Base-by-base conservation (phyloP, 2,113 vertebrate species). In the Synodontis membranacea region DNA sequence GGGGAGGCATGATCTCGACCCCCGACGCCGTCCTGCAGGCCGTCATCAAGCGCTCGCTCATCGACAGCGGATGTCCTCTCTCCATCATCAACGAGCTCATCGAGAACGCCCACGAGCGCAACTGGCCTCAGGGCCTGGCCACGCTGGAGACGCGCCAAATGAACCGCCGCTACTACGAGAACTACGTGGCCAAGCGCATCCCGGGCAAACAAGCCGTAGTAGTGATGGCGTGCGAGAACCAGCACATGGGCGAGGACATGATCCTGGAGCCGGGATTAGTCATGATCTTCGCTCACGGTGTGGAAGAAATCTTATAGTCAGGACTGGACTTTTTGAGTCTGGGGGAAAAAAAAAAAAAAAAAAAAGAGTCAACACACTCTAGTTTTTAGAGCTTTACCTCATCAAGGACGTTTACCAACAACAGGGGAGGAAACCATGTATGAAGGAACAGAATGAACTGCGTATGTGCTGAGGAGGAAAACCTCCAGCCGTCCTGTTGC, bases 181-280 rank as follows among this genome's bases (percentile, higher is more conserved):
- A 99, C 96, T 99, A 99, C 87, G 97, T 99, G 89, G 98, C 98
- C 93, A 99, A 99, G 76, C 96, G 97, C 31, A 98, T 99, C 91
- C 98, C 98, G 3, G 97, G 98, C 90, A 99, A 99, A 90, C 98
- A 99, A 93, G 98, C 98, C 0, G 98, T 99, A 84, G 97, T 99
- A 81, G 97, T 99, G 93, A 97, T 99, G 98, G 98, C 98, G 91
- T 99, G 97, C 1, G 97, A 99, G 92, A 99, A 99, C 92, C 98
- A 98, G 92, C 98, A 99, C 89, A 99, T 99, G 98, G 98, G 98
- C 0, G 98, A 99, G 86, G 98, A 99, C 93, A 99, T 99, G 98
- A 98, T 99, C 91, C 95, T 99, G 85, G 98, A 99, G 92, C 98
- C 98, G 0, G 98, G 98, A 12, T 94, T 99, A 68, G 98, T 99